Evolutionary conservation across 2,888 invertebrate genomes (phyloP).

Genomic region (Barypeithes pellucidus): DNA sequence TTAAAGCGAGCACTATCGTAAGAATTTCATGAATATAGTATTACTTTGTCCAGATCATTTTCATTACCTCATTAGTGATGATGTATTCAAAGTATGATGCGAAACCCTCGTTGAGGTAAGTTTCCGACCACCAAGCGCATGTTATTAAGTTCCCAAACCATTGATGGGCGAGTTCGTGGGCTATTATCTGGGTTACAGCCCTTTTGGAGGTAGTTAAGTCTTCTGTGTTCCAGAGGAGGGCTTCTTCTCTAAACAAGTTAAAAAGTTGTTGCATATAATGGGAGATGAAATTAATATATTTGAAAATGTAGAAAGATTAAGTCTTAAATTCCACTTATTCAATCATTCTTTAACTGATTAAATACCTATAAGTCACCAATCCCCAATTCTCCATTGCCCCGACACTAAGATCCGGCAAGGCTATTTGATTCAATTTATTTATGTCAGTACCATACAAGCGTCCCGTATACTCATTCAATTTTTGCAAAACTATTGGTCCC

Average conservation of each 20-base stretch:
- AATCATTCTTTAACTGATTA: too few species aligned
- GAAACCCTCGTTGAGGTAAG: slow-evolving; percentile 85
- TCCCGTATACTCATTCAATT: background rate
- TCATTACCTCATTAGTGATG: too few species aligned
- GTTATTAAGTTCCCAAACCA: slow-evolving; percentile 88
- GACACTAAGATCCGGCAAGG: slow-evolving; percentile 85
- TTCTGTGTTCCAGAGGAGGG: slow-evolving; percentile 71
- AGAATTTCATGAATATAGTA: too few species aligned
- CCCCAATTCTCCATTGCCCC: slow-evolving; percentile 97
- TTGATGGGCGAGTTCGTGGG: slow-evolving; percentile 88
- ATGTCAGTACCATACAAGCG: slow-evolving; percentile 2
- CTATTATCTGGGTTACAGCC: slow-evolving; percentile 78
- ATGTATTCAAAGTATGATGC: slow-evolving; percentile 84
- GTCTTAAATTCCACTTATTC: too few species aligned
- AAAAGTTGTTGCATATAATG: too few species aligned
- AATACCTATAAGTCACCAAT: slow-evolving; percentile 82
- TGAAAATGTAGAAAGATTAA: too few species aligned
- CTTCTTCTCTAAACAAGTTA: slow-evolving; percentile 74
- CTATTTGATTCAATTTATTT: slow-evolving; percentile 85
- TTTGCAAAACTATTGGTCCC: background rate
- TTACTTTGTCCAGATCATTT: too few species aligned
- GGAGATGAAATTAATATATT: too few species aligned
- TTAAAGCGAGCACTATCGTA: too few species aligned
- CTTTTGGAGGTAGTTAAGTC: slow-evolving; percentile 76
- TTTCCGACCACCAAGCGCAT: slow-evolving; percentile 82